Evolutionary conservation across 2,797 vertebrate genomes (phyloP).

Genomic region (Pseudochromis fuscus): DNA sequence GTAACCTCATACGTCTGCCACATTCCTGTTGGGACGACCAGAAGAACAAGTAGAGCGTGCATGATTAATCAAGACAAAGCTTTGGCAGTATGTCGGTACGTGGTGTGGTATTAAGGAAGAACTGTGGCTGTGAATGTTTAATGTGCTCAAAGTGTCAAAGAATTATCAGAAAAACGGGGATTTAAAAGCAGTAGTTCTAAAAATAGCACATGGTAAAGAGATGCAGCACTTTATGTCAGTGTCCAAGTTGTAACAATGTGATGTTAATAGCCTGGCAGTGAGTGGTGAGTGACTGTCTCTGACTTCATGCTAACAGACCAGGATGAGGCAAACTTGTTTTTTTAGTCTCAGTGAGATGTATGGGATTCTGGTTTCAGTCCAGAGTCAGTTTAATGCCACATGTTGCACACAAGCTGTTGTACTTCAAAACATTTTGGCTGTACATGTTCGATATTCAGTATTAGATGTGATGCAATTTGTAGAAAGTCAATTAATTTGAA

Average conservation of each 20-base stretch:
- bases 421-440: no score
- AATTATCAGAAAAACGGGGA: background rate
- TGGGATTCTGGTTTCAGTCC: background rate
- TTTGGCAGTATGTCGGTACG: background rate
- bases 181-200: background rate
- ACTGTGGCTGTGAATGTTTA: background rate
- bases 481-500: no score
- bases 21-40: background rate
- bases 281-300: background rate
- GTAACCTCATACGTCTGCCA: background rate
- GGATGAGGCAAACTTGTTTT: background rate
- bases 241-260: background rate
- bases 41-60: background rate
- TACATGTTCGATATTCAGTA: no score
- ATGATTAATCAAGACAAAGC: background rate
- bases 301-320: background rate
- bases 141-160: background rate
- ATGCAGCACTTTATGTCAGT: background rate
- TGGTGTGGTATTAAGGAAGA: background rate
- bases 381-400: no score
- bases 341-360: background rate
- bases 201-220: background rate
- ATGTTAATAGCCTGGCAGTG: background rate
- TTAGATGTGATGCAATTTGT: no score
- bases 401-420: no score